These are phyloP conservation scores for Pammene fasciana DNA, from an alignment of 2,888 invertebrate species.

Conservation along the genomic window DNA sequence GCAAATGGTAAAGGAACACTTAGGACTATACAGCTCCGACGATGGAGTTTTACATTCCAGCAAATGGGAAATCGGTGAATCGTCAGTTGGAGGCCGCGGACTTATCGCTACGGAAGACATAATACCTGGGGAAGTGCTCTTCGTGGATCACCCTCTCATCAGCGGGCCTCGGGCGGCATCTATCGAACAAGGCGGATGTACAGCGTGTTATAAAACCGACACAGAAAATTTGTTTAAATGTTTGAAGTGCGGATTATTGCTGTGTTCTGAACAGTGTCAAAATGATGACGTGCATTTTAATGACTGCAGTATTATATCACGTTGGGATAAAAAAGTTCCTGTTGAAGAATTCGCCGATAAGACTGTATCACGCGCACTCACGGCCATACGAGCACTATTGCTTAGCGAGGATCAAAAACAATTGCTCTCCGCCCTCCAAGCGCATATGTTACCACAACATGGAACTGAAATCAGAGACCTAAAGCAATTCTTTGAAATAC, in stretches of 20 bases:
- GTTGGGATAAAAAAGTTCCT: constrained; percentile 81
- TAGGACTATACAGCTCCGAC: constrained; percentile 60
- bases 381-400: constrained; percentile 69
- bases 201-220: constrained; percentile 84
- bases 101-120: constrained; percentile 87
- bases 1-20: constrained; percentile 74
- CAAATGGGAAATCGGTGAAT: constrained; percentile 85
- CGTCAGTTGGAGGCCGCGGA: constrained; percentile 87
- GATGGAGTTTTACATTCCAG: constrained; percentile 59
- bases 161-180: constrained; percentile 86
- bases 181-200: constrained; percentile 84
- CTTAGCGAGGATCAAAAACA: constrained; percentile 75
- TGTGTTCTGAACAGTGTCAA: constrained; percentile 87
- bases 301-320: constrained; percentile 86
- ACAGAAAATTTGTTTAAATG: constrained; percentile 78
- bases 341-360: constrained; percentile 68
- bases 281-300: constrained; percentile 80
- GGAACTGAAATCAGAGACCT: constrained; percentile 83
- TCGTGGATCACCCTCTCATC: constrained; percentile 87
- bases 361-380: constrained; percentile 66
- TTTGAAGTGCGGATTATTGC: constrained; percentile 86
- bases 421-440: constrained; percentile 80
- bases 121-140: constrained; percentile 86
- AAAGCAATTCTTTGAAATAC: constrained; percentile 76
- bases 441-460: constrained; percentile 80